Conservation (phyloP, 1,140 invertebrate genomes). For the Acromyrmex heyeri region DNA sequence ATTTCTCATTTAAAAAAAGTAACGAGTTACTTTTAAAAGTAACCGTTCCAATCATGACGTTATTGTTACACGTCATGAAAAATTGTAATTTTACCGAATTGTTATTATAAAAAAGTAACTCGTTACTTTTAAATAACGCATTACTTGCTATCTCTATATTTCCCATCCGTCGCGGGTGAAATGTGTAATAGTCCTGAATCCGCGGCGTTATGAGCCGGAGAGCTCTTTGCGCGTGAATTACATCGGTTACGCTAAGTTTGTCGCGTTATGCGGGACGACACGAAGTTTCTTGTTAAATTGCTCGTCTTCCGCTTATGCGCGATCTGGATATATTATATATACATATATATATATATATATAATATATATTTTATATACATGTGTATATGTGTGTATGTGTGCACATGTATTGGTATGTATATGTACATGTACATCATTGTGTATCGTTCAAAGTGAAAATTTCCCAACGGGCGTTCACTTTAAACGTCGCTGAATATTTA, state of each 20-base stretch:
- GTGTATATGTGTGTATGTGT: not conserved
- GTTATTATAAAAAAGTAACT: too few species aligned
- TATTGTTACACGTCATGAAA: too few species aligned
- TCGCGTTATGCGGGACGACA: constrained; percentile 26
- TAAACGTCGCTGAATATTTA: constrained; percentile 61
- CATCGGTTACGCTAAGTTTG: constrained; percentile 48
- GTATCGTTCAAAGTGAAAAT: constrained; percentile 59
- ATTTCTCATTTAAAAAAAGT: too few species aligned
- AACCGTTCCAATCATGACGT: too few species aligned
- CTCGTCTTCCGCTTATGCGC: constrained; percentile 1
- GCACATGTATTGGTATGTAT: too few species aligned
- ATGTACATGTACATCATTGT: not conserved
- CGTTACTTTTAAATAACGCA: too few species aligned
- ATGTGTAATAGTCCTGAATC: constrained; percentile 21
- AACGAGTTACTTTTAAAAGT: too few species aligned
- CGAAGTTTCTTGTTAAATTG: constrained; percentile 53
- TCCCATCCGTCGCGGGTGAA: not conserved
- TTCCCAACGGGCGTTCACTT: constrained; percentile 43
- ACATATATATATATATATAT: not conserved
- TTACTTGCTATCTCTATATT: not conserved
- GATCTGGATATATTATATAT: not conserved
- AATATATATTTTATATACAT: not conserved
- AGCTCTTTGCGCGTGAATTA: constrained; percentile 36
- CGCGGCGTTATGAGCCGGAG: constrained; percentile 3
- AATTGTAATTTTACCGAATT: too few species aligned